These are phyloP conservation scores for Falco punctatus DNA, from an alignment of 2,113 vertebrate species.

Conservation along the genomic window DNA sequence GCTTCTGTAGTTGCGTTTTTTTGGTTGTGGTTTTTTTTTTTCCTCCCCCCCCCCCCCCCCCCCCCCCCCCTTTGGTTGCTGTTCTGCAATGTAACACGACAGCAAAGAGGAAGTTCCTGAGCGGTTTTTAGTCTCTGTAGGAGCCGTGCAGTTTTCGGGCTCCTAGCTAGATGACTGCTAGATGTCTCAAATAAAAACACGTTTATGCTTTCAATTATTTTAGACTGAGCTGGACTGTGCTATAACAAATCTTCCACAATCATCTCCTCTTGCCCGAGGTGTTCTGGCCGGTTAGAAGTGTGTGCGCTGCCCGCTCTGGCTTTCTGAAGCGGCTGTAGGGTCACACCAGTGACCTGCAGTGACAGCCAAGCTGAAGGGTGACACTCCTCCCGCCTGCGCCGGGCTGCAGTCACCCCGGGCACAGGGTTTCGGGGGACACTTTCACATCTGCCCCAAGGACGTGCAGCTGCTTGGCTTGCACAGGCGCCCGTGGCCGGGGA, in stretches of 20 bases:
- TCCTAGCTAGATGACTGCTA: not conserved
- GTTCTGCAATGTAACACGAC: slow-evolving; percentile 12
- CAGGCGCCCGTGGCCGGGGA: not conserved
- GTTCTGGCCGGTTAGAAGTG: not conserved
- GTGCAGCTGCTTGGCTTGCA: not conserved
- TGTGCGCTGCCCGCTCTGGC: not conserved
- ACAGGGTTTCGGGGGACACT: not conserved
- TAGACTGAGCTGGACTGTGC: not conserved
- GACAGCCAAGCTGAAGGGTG: not conserved
- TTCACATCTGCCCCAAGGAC: not conserved
- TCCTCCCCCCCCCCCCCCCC: not conserved
- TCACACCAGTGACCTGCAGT: not conserved
- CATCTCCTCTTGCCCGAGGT: not conserved
- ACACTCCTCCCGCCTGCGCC: not conserved
- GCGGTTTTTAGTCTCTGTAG: not conserved
- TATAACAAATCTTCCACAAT: fast-evolving
- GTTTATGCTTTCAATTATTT: not conserved
- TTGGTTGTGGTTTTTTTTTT: not conserved
- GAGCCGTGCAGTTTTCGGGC: not conserved
- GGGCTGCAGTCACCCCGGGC: not conserved
- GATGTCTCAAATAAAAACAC: not conserved
- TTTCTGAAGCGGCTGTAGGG: not conserved
- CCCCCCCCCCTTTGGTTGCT: not conserved
- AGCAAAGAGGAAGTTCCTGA: slow-evolving; percentile 45
- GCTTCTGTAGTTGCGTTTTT: not conserved